Conservation (phyloP, 53 echinoderm and acorn worm species). For the Zoroaster sp. region DNA sequence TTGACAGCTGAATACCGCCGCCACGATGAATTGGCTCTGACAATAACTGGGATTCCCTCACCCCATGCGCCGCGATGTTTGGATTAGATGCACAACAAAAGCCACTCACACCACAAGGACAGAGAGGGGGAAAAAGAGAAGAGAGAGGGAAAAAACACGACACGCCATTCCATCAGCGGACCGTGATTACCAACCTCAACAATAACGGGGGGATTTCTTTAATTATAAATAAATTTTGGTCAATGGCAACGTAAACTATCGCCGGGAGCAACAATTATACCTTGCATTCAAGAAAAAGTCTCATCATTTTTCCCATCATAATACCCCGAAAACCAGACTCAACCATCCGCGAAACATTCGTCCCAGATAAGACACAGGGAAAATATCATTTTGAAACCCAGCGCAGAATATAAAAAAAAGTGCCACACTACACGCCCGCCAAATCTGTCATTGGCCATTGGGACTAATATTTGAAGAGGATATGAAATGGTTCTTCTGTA, state of each 20-base stretch:
- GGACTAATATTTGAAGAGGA: background rate
- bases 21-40: constrained; percentile 21
- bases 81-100: constrained; percentile 58
- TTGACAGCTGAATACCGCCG: constrained; percentile 36
- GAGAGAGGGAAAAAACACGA: background rate
- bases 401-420: background rate
- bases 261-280: constrained; percentile 72
- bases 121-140: background rate
- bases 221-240: constrained; percentile 77
- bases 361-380: background rate
- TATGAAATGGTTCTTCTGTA: background rate
- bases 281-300: background rate
- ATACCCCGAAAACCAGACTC: background rate
- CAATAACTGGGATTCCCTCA: constrained; percentile 26
- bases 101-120: constrained; percentile 31
- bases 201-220: constrained; percentile 55
- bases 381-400: background rate
- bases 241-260: constrained; percentile 68
- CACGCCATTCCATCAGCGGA: constrained; percentile 46
- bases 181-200: constrained; percentile 61
- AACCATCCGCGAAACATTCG: background rate
- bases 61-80: constrained; percentile 65
- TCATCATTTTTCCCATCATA: constrained; percentile 11
- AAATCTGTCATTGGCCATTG: background rate
- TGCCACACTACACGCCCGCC: background rate